phyloP scores from a whole-genome alignment of 2,888 invertebrate genomes.

The Ephialtes manifestator region DNA sequence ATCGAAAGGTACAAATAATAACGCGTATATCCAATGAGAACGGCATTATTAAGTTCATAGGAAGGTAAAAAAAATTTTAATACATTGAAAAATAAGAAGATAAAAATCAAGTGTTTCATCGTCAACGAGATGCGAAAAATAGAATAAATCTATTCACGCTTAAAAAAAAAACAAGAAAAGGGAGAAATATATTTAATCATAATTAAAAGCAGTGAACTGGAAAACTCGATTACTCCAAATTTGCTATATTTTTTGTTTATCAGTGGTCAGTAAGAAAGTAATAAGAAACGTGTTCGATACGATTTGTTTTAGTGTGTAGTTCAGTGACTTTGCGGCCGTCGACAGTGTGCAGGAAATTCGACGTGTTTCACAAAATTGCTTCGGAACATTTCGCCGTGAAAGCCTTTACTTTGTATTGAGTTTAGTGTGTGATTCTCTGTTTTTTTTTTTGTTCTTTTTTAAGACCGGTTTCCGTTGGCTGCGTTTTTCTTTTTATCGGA shows the following conservation, averaged over 20 bases:
- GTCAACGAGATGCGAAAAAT: not conserved
- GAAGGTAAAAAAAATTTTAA: not conserved
- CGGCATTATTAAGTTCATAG: constrained; percentile 14
- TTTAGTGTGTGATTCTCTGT: constrained; percentile 44
- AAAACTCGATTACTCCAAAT: not conserved
- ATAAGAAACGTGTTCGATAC: constrained; percentile 11
- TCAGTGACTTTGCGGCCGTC: constrained; percentile 34
- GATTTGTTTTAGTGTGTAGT: constrained; percentile 44
- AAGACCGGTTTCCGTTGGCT: constrained; percentile 2
- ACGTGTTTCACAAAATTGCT: constrained; percentile 16
- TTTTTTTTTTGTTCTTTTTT: constrained; percentile 15
- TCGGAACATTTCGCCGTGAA: constrained; percentile 1
- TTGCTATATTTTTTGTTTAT: not conserved
- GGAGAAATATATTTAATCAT: not conserved
- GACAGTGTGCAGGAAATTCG: constrained; percentile 31
- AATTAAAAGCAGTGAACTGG: not conserved
- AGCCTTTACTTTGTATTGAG: not conserved
- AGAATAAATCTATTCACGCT: constrained; percentile 1
- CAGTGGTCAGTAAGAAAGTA: not conserved
- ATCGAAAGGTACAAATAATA: constrained; percentile 32
- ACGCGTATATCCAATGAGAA: not conserved
- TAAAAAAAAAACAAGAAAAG: not conserved
- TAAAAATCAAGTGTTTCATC: constrained; percentile 8
- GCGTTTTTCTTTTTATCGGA: constrained; percentile 12
- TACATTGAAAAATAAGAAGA: no score